phyloP scores from a whole-genome alignment of 2,113 vertebrate species.

The Romanogobio albipinnatus region DNA sequence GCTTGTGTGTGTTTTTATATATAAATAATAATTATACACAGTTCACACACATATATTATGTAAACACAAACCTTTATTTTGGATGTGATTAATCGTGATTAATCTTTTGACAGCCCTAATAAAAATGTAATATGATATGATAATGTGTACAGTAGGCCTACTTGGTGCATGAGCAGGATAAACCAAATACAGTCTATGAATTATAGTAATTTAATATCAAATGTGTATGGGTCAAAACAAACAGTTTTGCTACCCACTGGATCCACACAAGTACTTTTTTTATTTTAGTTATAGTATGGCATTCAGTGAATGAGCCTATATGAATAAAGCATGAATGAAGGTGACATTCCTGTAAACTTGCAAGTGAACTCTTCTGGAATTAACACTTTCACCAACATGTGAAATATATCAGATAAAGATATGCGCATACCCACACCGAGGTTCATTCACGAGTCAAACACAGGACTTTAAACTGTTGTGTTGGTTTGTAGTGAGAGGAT shows the following conservation, averaged over 20 bases:
- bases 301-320: neutral
- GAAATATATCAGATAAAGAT: neutral
- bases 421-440: neutral
- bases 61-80: no score
- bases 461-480: neutral
- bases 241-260: neutral
- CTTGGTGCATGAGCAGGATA: neutral
- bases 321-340: neutral
- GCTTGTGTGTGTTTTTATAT: no score
- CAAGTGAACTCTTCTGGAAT: neutral
- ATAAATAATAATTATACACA: no score
- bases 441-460: neutral
- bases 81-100: no score
- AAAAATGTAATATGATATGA: no score
- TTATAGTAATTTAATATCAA: neutral
- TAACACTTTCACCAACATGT: neutral
- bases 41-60: no score
- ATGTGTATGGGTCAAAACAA: neutral
- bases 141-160: neutral
- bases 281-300: neutral
- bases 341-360: neutral
- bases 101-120: no score
- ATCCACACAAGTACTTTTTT: neutral
- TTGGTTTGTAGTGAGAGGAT: slow-evolving; percentile 38
- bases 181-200: neutral